Conservation (phyloP, 2,888 invertebrate species). For the Macrophya annulata region DNA sequence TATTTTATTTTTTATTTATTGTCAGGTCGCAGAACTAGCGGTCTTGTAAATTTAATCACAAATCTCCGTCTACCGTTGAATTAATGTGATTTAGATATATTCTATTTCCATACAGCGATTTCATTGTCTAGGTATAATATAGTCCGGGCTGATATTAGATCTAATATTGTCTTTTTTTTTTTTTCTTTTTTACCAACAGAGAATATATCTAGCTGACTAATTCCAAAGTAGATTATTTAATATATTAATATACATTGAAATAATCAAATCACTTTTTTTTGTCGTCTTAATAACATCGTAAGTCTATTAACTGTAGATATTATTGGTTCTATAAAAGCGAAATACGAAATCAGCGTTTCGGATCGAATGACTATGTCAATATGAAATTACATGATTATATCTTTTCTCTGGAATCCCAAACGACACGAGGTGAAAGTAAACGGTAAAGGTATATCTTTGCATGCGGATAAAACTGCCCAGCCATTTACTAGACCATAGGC, state of each 20-base stretch:
- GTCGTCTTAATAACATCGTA: not conserved
- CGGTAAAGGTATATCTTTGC: not conserved
- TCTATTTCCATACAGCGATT: not conserved
- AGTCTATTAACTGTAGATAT: not conserved
- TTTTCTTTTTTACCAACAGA: not conserved
- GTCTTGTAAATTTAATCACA: slow-evolving; percentile 19
- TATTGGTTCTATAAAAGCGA: slow-evolving; percentile 14
- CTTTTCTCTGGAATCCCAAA: slow-evolving; percentile 32
- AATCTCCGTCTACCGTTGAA: not conserved
- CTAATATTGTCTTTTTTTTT: not conserved
- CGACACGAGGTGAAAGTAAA: slow-evolving; percentile 47
- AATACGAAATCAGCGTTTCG: slow-evolving; percentile 38
- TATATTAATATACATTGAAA: not conserved
- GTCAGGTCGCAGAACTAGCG: not conserved
- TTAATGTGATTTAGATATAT: not conserved
- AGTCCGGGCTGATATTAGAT: not conserved
- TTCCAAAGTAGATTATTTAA: not conserved
- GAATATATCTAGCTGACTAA: not conserved
- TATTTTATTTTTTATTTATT: not conserved
- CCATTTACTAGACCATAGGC: slow-evolving; percentile 7
- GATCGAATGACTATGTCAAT: slow-evolving; percentile 37
- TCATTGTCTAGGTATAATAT: not conserved
- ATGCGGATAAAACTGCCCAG: slow-evolving; percentile 18
- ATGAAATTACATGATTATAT: slow-evolving; percentile 30
- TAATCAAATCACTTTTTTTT: not conserved